These are phyloP conservation scores for Escarpia spicata DNA, from an alignment of 2,888 invertebrate genomes.

Conservation along the genomic window DNA sequence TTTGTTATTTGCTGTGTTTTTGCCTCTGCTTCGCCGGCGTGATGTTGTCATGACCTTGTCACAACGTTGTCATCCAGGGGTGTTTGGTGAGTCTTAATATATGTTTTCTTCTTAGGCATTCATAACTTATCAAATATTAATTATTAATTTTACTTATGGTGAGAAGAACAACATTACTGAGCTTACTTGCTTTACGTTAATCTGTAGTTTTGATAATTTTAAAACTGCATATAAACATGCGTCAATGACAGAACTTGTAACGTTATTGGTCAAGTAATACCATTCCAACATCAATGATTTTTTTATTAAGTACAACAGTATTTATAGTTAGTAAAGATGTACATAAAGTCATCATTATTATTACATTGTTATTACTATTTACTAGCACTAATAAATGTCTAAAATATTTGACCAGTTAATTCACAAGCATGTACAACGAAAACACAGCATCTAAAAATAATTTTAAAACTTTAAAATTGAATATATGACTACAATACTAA, in stretches of 20 bases:
- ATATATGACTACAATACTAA: too few species aligned
- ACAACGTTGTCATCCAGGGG: not conserved
- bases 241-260: not conserved
- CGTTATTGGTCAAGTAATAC: not conserved
- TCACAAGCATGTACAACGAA: too few species aligned
- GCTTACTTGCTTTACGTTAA: not conserved
- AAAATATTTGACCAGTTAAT: too few species aligned
- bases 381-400: too few species aligned
- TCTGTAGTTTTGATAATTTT: not conserved
- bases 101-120: not conserved
- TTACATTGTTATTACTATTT: too few species aligned
- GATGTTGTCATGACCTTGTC: not conserved
- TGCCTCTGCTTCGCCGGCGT: not conserved
- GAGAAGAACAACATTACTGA: not conserved
- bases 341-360: too few species aligned
- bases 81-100: not conserved
- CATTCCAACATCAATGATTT: not conserved
- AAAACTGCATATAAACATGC: not conserved
- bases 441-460: too few species aligned
- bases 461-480: too few species aligned
- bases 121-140: not conserved
- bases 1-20: not conserved
- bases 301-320: too few species aligned
- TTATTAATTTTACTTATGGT: not conserved
- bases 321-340: too few species aligned